Evolutionary conservation across 2,888 invertebrate genomes (phyloP), one percentile per base, ranked within the genome.

Genomic region (Herminia tarsipennalis): DNA sequence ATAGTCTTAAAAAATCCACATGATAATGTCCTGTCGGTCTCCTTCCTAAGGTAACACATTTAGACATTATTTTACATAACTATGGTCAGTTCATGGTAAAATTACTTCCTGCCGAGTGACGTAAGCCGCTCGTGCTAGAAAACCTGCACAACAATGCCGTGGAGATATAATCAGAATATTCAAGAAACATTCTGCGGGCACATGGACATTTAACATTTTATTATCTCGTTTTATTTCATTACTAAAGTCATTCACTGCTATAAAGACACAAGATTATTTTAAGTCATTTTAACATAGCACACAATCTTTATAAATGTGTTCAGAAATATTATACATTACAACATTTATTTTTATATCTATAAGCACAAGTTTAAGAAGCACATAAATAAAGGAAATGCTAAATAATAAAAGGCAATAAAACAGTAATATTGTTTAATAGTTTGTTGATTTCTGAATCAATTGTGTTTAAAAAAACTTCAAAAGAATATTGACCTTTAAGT

Each of bases 111-210:
- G 45, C 27, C 51, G 28, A 45, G 50, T 61, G 59, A 61, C 52
- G 59, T 41, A 67, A 62, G 27, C 21, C 20, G 38, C 42, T 70
- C 65, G 67, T 67, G 67, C 70, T 72, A 77, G 70, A 75, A 42
- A 84, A 82, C 82, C 73, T 67, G 83, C 73, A 76, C 55, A 56
- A 77, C 73, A 77, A 79, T 76, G 77, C 71, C 67, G 44, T 73
- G 57, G 44, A 81, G 87, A 88, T 87, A 68, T 38, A 57, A 87
- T 86, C 85, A 68, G 60, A 76, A 75, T 75, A 70, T 78, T 76
- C 51, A 72, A 73, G 70, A 57, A 73, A 72, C 71, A 80, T 78
- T 81, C 76, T 64, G 77, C 71, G 57, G 74, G 64, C 71, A 74
- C 71, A 65, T 70, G 70, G 66, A 65, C 72, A 73, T 76, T 81